Evolutionary conservation across 2,113 vertebrate genomes (phyloP).

Genomic region (Dipodomys stephensi): DNA sequence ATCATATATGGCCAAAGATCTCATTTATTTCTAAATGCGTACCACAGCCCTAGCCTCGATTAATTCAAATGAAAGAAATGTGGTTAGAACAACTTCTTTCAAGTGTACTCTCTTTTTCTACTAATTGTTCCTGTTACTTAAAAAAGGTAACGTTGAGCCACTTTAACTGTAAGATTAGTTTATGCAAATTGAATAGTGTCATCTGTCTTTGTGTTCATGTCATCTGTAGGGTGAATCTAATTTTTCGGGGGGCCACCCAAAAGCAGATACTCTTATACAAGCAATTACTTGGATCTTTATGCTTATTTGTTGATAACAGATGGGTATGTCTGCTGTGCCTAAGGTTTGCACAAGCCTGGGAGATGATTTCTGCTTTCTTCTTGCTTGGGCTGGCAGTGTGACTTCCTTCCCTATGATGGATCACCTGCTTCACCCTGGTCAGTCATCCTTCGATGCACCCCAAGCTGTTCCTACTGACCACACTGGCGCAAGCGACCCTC

Average conservation of each 20-base stretch:
- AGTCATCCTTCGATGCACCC: background rate
- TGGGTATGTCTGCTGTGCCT: no score
- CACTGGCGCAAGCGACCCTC: background rate
- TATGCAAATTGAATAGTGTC: background rate
- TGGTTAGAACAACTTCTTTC: conserved; percentile 28
- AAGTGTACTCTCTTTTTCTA: background rate
- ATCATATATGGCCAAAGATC: background rate
- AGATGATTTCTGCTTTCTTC: background rate
- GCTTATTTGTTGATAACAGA: no score
- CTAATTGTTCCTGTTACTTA: background rate
- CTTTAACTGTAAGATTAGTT: background rate
- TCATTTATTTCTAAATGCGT: background rate
- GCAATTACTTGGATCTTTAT: no score
- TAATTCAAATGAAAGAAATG: background rate
- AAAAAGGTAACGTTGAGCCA: background rate
- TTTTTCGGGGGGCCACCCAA: background rate
- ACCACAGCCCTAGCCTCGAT: background rate
- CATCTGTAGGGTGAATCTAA: background rate
- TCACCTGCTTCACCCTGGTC: background rate
- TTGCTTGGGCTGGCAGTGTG: background rate
- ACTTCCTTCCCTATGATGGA: background rate
- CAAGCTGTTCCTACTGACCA: background rate
- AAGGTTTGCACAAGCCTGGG: no score
- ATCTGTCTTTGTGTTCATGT: background rate
- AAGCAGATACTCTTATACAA: background rate